Evolutionary conservation across 2,113 vertebrate species (phyloP), one percentile per base, ranked within the genome.

Genomic region (Hemibagrus wyckioides): DNA sequence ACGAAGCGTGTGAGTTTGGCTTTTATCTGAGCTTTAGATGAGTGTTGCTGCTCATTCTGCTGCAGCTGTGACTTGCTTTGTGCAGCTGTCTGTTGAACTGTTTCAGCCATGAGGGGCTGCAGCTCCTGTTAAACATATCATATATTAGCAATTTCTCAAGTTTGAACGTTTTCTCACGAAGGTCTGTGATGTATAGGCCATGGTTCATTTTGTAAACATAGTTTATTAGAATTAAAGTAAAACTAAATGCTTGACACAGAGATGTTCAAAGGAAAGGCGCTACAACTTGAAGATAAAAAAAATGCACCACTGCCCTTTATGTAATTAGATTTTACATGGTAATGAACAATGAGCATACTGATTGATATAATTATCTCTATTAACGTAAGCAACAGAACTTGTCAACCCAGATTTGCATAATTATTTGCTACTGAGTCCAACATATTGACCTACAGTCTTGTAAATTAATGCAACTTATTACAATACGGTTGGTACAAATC

Each of bases 51-150:
- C 0, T 82, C 88, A 14, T 63, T 50, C 52, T 90, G 19, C 25
- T 82, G 83, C 15, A 87, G 52, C 2, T 77, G 71, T 14, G 13
- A 69, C 4, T 88, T 85, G 41, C 89, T 61, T 54, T 89, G 80
- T 33, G 65, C 80, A 48, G 41, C 15, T 1, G n/a, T 65, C 0
- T 56, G 84, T 23, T 15, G 21, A 50, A 88, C 81, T 48, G 50
- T 30, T 61, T 90, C 79, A 0, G 89, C 88, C 94, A 96, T 96
- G 50, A 96, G 92, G 25, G 91, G 91, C 57, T 92, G 91, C n/a
- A 92, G 90, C 87, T 95, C 95, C 94, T 95, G 65, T 5, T 61
- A 56, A 85, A 39, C 48, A 50, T 17, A 1, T 67, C 63, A 67
- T 41, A 41, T 41, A 39, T 39, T 71, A 71, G 0, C 17, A 39